phyloP scores from a whole-genome alignment of 2,888 invertebrate species.

The Omphaloscelis lunosa region DNA sequence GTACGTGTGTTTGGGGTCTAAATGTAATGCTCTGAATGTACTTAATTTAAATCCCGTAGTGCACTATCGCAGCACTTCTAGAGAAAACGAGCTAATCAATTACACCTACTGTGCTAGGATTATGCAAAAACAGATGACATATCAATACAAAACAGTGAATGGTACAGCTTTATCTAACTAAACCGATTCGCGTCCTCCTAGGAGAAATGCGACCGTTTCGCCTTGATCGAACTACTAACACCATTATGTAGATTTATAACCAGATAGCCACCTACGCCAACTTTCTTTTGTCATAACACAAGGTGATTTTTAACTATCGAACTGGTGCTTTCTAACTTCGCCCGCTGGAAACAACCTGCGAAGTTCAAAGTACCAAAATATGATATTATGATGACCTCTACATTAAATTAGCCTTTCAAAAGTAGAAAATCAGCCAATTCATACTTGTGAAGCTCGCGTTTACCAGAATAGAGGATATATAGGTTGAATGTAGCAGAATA shows the following conservation, averaged over 20 bases:
- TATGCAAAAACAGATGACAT: background rate
- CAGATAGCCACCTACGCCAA: background rate
- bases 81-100: background rate
- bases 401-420: background rate
- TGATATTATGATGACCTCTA: no score
- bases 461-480: background rate
- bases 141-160: background rate
- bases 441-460: background rate
- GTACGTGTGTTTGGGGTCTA: background rate
- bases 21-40: background rate
- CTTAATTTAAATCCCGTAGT: background rate
- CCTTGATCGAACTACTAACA: slow-evolving; percentile 3
- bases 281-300: background rate
- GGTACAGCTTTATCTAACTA: slow-evolving; percentile 15
- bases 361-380: background rate
- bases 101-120: no score
- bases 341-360: background rate
- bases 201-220: background rate
- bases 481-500: background rate
- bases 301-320: background rate
- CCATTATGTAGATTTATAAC: slow-evolving; percentile 16
- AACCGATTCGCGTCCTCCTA: background rate
- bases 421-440: background rate
- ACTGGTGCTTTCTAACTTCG: background rate
- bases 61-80: background rate